These are phyloP conservation scores for Haliclona indistincta DNA, from an alignment of 37 sponge, comb jelly and placozoan species.

Conservation along the genomic window DNA sequence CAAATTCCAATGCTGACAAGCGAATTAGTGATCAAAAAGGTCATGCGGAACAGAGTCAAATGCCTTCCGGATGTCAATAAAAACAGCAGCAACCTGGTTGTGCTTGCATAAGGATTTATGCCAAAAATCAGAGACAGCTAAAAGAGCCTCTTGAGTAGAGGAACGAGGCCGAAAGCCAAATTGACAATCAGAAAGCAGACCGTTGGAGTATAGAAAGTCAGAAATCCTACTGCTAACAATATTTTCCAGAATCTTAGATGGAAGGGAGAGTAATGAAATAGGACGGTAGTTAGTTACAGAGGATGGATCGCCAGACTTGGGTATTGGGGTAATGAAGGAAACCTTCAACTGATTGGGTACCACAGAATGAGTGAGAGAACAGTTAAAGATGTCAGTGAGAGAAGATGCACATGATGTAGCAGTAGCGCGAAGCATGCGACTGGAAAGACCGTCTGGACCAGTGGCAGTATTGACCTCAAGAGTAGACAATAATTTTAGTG, in stretches of 20 bases:
- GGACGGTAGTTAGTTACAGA: constrained; percentile 12
- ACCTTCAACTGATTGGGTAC: constrained; percentile 1
- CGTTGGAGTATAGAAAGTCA: constrained; percentile 11
- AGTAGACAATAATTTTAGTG: not conserved
- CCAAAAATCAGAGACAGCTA: constrained; percentile 10
- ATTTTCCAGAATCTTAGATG: constrained; percentile 17
- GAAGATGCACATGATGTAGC: not conserved
- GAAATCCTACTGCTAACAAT: constrained; percentile 4
- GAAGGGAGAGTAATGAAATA: constrained; percentile 23
- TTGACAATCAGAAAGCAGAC: constrained; percentile 22
- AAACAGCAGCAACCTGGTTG: constrained; percentile 6
- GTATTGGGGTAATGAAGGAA: constrained; percentile 19
- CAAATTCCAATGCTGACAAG: constrained; percentile 1
- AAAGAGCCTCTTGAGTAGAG: constrained; percentile 24
- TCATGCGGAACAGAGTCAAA: constrained; percentile 24
- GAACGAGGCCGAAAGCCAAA: constrained; percentile 38
- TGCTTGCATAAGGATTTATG: not conserved
- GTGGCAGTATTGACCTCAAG: constrained; percentile 6
- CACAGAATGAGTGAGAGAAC: not conserved
- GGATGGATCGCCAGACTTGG: constrained; percentile 15
- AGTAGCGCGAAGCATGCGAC: constrained; percentile 2
- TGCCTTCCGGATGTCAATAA: not conserved
- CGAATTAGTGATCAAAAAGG: not conserved
- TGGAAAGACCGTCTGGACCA: constrained; percentile 26
- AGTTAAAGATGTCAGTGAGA: not conserved